A percentile compares a stretch with the other conserved stretches of the same genome.
phyloP scores from a whole-genome alignment of 2,113 vertebrate species.

The Brachyhypopomus gauderio region DNA sequence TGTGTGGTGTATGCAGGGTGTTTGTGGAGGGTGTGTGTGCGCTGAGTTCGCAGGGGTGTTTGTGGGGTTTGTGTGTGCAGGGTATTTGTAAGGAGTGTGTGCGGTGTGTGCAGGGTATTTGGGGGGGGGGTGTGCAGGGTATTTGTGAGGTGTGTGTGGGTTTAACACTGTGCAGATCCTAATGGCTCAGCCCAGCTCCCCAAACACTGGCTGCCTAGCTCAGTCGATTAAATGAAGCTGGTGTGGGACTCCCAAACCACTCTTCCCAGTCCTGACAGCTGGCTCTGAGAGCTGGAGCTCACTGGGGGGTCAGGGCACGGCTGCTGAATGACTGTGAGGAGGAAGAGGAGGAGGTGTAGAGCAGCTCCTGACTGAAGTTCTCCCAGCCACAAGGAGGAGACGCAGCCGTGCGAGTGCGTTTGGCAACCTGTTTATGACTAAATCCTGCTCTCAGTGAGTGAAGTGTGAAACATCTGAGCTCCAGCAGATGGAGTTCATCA shows the following conservation, averaged over 20 bases:
- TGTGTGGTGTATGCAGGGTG: too few relatives aligned
- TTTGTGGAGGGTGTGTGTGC: too few relatives aligned
- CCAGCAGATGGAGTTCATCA: too few relatives aligned
- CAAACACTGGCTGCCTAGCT: constrained; percentile 14
- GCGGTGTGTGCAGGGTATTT: too few relatives aligned
- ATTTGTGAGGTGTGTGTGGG: constrained; percentile 4
- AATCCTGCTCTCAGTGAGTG: too few relatives aligned
- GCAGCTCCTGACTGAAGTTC: constrained; percentile 15
- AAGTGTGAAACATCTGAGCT: too few relatives aligned
- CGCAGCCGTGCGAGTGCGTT: too few relatives aligned
- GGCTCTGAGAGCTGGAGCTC: neutral
- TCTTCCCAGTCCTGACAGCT: neutral
- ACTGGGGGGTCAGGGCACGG: neutral
- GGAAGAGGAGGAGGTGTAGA: constrained; percentile 18
- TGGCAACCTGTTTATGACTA: too few relatives aligned
- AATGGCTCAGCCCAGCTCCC: constrained; percentile 24
- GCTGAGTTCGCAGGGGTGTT: too few relatives aligned
- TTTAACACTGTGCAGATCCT: constrained; percentile 26
- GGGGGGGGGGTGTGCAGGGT: too few relatives aligned
- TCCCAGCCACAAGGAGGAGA: neutral
- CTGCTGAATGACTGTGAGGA: constrained; percentile 25
- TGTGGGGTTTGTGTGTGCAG: too few relatives aligned
- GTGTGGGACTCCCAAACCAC: constrained; percentile 21
- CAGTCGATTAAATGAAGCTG: constrained; percentile 36
- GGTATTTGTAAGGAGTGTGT: too few relatives aligned